Evolutionary conservation across 2,797 vertebrate species (phyloP).

Genomic region (Chaunax sp.): DNA sequence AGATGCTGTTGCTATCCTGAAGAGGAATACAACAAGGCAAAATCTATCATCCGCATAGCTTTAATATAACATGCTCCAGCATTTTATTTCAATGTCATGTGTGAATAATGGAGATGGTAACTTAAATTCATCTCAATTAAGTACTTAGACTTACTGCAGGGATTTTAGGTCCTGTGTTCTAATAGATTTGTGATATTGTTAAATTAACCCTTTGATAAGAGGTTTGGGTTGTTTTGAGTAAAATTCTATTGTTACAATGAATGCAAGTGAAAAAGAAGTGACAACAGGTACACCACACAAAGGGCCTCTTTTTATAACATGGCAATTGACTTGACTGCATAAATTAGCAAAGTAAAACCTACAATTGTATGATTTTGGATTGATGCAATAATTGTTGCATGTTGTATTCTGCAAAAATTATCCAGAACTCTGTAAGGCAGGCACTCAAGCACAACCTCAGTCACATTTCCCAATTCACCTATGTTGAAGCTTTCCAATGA

Average conservation of each 20-base stretch:
- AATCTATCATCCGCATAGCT: constrained; percentile 77
- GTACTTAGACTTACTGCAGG: background rate
- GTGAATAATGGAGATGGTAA: background rate
- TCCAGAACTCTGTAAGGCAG: background rate
- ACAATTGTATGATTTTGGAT: background rate
- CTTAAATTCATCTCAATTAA: background rate
- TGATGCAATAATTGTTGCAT: background rate
- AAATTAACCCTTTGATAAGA: no score
- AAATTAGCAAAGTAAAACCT: constrained; percentile 13
- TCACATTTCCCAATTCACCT: background rate
- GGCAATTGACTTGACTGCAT: background rate
- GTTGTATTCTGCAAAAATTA: background rate
- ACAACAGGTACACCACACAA: no score
- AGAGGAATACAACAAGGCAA: constrained; percentile 74
- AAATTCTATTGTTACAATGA: background rate
- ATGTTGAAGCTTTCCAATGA: background rate
- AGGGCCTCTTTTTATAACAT: no score
- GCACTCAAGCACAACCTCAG: background rate
- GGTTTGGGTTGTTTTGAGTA: no score
- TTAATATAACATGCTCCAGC: constrained; percentile 50
- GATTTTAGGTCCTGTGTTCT: background rate
- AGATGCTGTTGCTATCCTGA: constrained; percentile 84
- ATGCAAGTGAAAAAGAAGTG: background rate
- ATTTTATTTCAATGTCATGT: constrained; percentile 24
- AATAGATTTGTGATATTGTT: background rate